phyloP scores from a whole-genome alignment of 2,113 vertebrate species.

The Macroglossus sobrinus region DNA sequence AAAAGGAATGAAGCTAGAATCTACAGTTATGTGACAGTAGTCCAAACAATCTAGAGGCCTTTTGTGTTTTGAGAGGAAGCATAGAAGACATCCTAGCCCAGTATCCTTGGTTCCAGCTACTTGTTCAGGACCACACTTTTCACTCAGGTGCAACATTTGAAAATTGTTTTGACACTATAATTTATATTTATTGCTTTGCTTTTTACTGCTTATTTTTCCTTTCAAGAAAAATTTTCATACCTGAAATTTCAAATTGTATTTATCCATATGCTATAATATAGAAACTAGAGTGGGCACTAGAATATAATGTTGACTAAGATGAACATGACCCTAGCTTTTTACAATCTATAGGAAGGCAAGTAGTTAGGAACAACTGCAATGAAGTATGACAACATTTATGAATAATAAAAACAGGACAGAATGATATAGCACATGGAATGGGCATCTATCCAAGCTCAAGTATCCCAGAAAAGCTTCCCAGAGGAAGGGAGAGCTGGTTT shows the following conservation, averaged over 20 bases:
- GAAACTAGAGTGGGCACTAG: not conserved
- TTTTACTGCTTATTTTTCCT: not conserved
- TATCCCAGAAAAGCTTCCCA: not conserved
- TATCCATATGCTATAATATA: not conserved
- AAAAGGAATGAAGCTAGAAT: not conserved
- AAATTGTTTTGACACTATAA: not conserved
- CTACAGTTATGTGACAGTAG: fast-evolving
- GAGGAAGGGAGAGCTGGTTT: not conserved
- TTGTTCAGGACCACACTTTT: not conserved
- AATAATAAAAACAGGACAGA: not conserved
- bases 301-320: not conserved
- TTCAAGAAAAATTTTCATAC: not conserved
- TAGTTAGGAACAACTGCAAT: not conserved
- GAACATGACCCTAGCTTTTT: not conserved
- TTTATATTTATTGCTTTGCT: not conserved
- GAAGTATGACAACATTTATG: not conserved
- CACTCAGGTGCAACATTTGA: not conserved
- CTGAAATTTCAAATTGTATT: not conserved
- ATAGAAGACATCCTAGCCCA: not conserved
- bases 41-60: fast-evolving
- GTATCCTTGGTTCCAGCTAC: not conserved
- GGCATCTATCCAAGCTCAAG: not conserved
- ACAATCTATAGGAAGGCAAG: not conserved
- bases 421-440: not conserved
- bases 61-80: not conserved